Conservation (phyloP, 2,113 vertebrate genomes). For the Narcine bancroftii region DNA sequence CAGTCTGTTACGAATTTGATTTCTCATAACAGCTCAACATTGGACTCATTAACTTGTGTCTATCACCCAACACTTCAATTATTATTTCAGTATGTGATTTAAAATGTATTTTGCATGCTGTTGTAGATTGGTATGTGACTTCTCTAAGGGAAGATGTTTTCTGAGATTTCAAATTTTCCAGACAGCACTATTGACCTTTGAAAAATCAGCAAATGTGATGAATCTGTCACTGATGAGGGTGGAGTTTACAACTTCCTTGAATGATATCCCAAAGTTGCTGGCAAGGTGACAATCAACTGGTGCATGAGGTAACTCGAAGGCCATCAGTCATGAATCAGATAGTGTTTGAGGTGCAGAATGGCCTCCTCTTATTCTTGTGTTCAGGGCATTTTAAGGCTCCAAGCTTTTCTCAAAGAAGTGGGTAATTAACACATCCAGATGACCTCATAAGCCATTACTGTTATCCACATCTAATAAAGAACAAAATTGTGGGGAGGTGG, state of each 20-base stretch:
- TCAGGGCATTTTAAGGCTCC: neutral
- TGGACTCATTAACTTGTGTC: neutral
- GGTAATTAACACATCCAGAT: neutral
- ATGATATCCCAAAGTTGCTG: neutral
- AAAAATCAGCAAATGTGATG: neutral
- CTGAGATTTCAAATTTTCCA: neutral
- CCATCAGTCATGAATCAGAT: neutral
- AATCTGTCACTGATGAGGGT: neutral
- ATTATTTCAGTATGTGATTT: neutral
- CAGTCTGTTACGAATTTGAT: conserved; percentile 9
- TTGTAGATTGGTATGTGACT: neutral
- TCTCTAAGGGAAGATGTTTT: neutral
- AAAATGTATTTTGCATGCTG: neutral
- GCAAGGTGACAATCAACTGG: neutral
- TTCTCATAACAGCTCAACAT: neutral
- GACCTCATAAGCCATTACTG: neutral
- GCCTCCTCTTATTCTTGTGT: neutral
- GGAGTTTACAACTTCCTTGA: neutral
- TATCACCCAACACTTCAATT: neutral
- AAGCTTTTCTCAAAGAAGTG: neutral
- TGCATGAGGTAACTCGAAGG: neutral
- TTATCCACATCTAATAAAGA: neutral
- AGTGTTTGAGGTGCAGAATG: neutral
- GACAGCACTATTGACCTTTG: neutral
- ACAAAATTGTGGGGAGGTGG: neutral